phyloP scores from a whole-genome alignment of 2,113 vertebrate genomes.

The Ciconia maguari region DNA sequence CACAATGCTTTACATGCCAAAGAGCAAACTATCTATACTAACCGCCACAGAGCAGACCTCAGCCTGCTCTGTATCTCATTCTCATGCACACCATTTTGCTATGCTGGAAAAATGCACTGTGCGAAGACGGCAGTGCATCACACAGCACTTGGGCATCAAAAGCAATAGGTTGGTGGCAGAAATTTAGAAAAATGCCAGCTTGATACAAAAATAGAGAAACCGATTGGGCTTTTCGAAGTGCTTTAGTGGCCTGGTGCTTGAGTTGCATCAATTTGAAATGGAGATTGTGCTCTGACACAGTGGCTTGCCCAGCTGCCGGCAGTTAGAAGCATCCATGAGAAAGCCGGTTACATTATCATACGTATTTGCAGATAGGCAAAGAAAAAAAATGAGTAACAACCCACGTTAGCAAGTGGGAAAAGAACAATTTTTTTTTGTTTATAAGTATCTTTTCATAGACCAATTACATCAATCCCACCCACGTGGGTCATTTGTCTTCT shows the following conservation, averaged over 20 bases:
- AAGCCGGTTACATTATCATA: rapidly evolving
- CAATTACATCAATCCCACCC: not conserved
- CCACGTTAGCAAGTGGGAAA: not conserved
- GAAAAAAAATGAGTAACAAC: not conserved
- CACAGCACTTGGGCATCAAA: not conserved
- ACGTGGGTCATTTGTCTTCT: not conserved
- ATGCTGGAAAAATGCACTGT: rapidly evolving
- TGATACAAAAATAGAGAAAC: not conserved
- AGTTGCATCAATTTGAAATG: not conserved
- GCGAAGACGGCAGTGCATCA: not conserved
- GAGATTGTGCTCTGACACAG: not conserved
- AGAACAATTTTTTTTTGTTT: not conserved
- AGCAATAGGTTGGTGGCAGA: not conserved
- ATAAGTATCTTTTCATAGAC: not conserved
- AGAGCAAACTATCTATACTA: not conserved
- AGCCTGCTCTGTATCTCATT: not conserved
- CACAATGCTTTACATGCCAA: not conserved
- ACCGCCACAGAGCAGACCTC: not conserved
- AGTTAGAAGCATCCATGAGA: not conserved
- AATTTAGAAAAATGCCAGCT: not conserved
- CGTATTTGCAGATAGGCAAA: not conserved
- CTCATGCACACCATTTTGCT: not conserved
- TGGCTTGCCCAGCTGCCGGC: not conserved
- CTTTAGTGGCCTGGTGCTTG: not conserved
- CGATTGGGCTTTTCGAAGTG: rapidly evolving